These are phyloP conservation scores for Ochotona princeps DNA, from an alignment of 2,113 vertebrate genomes.

Conservation along the genomic window DNA sequence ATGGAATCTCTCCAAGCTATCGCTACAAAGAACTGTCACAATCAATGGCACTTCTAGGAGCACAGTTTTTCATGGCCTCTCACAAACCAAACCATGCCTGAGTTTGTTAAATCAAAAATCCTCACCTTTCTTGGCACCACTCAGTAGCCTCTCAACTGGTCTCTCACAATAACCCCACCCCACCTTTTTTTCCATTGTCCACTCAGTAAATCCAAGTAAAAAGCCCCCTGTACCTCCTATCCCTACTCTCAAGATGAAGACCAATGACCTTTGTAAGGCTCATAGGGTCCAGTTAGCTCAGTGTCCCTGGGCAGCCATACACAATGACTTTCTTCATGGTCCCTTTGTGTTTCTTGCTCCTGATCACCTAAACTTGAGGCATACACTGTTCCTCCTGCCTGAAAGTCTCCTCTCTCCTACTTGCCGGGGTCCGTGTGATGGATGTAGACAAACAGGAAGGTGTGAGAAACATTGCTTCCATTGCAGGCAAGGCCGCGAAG, in stretches of 20 bases:
- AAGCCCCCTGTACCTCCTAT: not conserved
- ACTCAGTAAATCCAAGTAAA: not conserved
- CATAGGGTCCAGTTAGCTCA: not conserved
- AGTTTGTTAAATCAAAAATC: not conserved
- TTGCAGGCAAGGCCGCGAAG: no score
- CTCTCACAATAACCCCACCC: not conserved
- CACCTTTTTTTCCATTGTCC: constrained; percentile 6
- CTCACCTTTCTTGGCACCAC: not conserved
- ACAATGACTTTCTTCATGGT: not conserved
- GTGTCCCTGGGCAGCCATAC: not conserved
- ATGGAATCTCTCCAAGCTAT: not conserved
- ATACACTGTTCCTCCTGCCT: not conserved
- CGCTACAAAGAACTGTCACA: not conserved
- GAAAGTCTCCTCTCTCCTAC: not conserved
- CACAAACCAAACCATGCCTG: constrained; percentile 9
- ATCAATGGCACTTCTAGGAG: not conserved
- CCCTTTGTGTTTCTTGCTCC: not conserved
- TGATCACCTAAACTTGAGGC: not conserved
- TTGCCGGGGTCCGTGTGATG: no score
- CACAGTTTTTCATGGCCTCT: not conserved
- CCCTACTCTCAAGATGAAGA: not conserved
- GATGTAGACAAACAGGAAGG: no score
- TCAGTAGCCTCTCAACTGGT: not conserved
- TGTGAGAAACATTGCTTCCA: no score
- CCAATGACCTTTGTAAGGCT: not conserved